Evolutionary conservation across 2,113 vertebrate genomes (phyloP).

Genomic region (Clarias macrocephalus): DNA sequence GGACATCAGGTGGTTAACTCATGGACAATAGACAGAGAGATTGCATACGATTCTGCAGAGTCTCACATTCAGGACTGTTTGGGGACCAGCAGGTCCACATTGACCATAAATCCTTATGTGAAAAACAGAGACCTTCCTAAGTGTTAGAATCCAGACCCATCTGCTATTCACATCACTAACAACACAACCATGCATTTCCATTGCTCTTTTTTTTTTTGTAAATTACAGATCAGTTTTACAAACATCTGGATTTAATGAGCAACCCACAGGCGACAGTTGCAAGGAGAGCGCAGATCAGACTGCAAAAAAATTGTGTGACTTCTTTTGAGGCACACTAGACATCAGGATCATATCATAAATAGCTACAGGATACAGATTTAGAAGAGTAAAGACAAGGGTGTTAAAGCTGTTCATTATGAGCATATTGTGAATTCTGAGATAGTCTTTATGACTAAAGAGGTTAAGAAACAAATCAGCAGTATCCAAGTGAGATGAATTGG

Average conservation of each 20-base stretch:
- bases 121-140: not conserved
- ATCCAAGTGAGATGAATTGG: not conserved
- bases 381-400: not conserved
- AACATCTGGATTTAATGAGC: not conserved
- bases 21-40: not conserved
- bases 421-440: not conserved
- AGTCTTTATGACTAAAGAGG: not conserved
- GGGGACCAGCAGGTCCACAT: not conserved
- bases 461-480: not conserved
- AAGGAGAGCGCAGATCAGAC: not conserved
- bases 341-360: not conserved
- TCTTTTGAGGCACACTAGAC: not conserved
- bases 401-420: not conserved
- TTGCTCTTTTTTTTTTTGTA: not conserved
- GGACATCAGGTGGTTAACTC: not conserved
- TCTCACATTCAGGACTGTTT: not conserved
- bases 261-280: no score
- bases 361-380: not conserved
- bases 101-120: not conserved
- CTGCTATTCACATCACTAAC: not conserved
- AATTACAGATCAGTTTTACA: not conserved
- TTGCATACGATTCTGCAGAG: not conserved
- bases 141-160: not conserved
- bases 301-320: not conserved
- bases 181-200: not conserved